phyloP scores from a whole-genome alignment of 1,140 invertebrate species.

The Hesperophylax magnus region DNA sequence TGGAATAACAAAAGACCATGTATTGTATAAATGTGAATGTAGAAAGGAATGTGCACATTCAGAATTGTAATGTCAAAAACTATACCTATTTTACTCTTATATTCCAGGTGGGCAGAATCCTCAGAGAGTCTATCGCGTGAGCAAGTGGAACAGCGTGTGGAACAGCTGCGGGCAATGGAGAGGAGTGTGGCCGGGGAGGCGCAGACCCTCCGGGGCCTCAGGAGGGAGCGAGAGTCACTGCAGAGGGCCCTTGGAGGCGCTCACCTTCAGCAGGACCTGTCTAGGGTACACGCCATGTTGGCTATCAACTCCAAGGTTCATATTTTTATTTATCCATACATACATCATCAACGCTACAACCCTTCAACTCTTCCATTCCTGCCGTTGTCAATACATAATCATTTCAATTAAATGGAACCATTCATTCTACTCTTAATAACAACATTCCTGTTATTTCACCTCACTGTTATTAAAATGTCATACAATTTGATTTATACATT shows the following conservation, averaged over 20 bases:
- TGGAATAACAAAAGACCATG: no score
- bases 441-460: no score
- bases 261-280: slow-evolving; percentile 84
- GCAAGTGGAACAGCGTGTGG: slow-evolving; percentile 74
- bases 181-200: slow-evolving; percentile 90
- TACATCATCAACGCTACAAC: slow-evolving; percentile 45
- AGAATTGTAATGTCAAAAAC: no score
- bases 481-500: no score
- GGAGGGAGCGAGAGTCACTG: slow-evolving; percentile 89
- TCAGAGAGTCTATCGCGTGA: slow-evolving; percentile 47
- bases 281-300: slow-evolving; percentile 85
- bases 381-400: no score
- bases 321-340: background rate
- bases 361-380: no score
- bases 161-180: slow-evolving; percentile 87
- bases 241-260: slow-evolving; percentile 81
- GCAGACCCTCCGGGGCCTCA: slow-evolving; percentile 84
- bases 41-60: no score
- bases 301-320: slow-evolving; percentile 91
- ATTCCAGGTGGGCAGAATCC: slow-evolving; percentile 64
- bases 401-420: no score
- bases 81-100: background rate
- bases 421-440: no score
- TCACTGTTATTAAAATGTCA: no score
- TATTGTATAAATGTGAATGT: no score